A percentile compares a stretch with the other conserved stretches of the same genome.
Conservation (phyloP, 1,140 invertebrate genomes). For the Orius laevigatus region DNA sequence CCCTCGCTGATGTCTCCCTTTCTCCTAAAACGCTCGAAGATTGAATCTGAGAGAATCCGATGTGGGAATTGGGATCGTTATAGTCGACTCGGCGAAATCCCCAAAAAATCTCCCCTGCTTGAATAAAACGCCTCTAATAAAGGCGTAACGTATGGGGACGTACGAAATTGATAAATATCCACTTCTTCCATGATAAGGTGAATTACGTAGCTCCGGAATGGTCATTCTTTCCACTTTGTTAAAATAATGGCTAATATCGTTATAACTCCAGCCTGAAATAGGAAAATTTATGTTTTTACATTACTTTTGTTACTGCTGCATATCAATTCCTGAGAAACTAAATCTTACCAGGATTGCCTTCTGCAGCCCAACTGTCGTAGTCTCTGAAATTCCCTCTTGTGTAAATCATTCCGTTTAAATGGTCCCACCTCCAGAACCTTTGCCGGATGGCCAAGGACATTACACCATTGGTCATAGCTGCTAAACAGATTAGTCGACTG, state of each 20-base stretch:
- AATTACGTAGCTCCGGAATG: slow-evolving; percentile 26
- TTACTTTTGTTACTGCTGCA: neutral
- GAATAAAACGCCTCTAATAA: slow-evolving; percentile 32
- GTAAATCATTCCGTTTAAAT: slow-evolving; percentile 77
- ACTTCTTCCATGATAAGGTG: slow-evolving; percentile 41
- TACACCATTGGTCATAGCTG: slow-evolving; percentile 4
- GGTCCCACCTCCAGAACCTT: slow-evolving; percentile 52
- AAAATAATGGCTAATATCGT: slow-evolving; percentile 67
- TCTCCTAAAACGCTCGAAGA: slow-evolving; percentile 41
- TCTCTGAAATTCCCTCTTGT: slow-evolving; percentile 60
- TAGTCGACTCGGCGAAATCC: slow-evolving; percentile 36
- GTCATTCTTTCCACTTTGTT: slow-evolving; percentile 55
- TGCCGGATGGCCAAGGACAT: slow-evolving; percentile 43
- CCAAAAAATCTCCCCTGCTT: slow-evolving; percentile 35
- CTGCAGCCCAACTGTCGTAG: slow-evolving; percentile 47
- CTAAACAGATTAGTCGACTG: too few relatives aligned
- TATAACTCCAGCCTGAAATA: slow-evolving; percentile 62
- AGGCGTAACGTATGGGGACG: slow-evolving; percentile 39
- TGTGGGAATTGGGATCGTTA: slow-evolving; percentile 33
- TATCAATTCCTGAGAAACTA: neutral
- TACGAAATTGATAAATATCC: slow-evolving; percentile 52
- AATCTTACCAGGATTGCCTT: slow-evolving; percentile 12
- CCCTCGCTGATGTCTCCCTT: slow-evolving; percentile 42
- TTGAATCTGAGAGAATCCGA: slow-evolving; percentile 46
- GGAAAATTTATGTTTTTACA: neutral